These are phyloP conservation scores for Umimayanthus chanpuru DNA, from an alignment of 92 coral and sea anemone species.

Conservation along the genomic window DNA sequence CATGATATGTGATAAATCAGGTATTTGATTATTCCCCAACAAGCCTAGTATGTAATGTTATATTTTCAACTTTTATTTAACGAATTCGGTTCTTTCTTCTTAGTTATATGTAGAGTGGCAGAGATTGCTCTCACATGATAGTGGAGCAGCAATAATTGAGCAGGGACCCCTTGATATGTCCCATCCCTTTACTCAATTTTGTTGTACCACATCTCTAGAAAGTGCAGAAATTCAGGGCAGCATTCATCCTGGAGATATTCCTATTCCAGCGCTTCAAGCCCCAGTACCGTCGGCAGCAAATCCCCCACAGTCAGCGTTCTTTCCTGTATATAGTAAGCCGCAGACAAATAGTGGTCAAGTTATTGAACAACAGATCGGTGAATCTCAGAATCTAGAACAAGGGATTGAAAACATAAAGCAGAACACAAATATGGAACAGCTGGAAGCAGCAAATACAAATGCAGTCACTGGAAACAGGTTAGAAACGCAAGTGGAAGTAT, in stretches of 20 bases:
- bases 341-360: background rate
- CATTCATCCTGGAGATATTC: constrained; percentile 4
- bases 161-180: background rate
- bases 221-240: constrained; percentile 36
- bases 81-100: too few relatives aligned
- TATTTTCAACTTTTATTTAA: too few relatives aligned
- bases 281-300: background rate
- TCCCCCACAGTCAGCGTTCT: background rate
- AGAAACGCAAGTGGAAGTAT: background rate
- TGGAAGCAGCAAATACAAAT: background rate
- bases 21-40: too few relatives aligned
- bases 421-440: background rate
- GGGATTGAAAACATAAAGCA: background rate
- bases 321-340: background rate
- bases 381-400: background rate
- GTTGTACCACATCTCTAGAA: background rate
- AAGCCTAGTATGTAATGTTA: too few relatives aligned
- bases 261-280: constrained; percentile 1
- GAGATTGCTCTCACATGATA: background rate
- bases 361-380: background rate
- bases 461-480: background rate
- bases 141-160: background rate
- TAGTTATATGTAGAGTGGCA: too few relatives aligned
- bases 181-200: background rate
- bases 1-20: too few relatives aligned